Conservation (phyloP, 2,797 vertebrate species). For the Sebastolobus alascanus region DNA sequence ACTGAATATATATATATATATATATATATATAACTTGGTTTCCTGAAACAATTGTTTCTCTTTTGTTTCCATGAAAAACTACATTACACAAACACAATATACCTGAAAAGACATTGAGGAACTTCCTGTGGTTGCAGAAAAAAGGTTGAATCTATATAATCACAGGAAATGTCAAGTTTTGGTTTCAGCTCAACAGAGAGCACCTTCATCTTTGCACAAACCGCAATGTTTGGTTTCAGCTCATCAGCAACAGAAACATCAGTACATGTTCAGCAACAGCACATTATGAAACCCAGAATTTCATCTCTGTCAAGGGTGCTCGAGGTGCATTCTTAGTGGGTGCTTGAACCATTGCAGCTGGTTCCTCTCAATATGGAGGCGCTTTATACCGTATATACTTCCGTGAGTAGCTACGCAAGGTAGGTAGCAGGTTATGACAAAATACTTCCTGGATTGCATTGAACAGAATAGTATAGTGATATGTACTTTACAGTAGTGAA, state of each 20-base stretch:
- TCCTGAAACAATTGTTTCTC: background rate
- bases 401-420: background rate
- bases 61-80: too few relatives aligned
- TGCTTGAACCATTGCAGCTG: background rate
- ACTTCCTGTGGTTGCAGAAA: slow-evolving; percentile 2
- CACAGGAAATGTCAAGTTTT: background rate
- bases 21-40: background rate
- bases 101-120: background rate
- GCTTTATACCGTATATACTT: background rate
- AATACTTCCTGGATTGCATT: background rate
- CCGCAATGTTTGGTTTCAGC: background rate
- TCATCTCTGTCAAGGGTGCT: background rate
- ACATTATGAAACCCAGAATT: background rate
- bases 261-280: background rate
- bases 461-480: background rate
- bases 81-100: background rate
- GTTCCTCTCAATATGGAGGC: slow-evolving; percentile 6
- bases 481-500: background rate
- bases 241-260: background rate
- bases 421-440: background rate
- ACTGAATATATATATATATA: too few relatives aligned
- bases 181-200: background rate
- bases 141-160: background rate
- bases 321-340: background rate
- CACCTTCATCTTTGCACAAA: background rate